Evolutionary conservation across 1,140 invertebrate genomes (phyloP).

Genomic region (Manduca sexta): DNA sequence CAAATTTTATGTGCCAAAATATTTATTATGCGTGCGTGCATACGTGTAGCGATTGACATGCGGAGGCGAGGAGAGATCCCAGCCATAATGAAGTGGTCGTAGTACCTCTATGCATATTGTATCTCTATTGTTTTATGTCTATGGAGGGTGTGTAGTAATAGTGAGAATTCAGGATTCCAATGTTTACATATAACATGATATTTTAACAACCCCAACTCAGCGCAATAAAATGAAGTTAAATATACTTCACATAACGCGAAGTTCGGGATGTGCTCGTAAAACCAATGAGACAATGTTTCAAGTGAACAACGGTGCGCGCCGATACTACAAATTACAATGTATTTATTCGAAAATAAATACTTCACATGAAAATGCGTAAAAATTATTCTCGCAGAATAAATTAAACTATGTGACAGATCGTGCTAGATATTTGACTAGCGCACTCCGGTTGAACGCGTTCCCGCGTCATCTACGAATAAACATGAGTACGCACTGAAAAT

Average conservation of each 20-base stretch:
- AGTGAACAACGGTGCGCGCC: too few species aligned
- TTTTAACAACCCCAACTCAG: too few species aligned
- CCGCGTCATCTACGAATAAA: constrained; percentile 61
- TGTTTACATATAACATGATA: too few species aligned
- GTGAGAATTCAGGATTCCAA: too few species aligned
- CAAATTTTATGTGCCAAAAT: neutral
- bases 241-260: too few species aligned
- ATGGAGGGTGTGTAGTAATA: too few species aligned
- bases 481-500: constrained; percentile 64
- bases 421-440: constrained; percentile 47
- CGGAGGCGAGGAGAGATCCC: constrained; percentile 2
- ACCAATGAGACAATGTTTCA: constrained; percentile 26
- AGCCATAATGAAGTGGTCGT: constrained; percentile 1
- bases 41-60: neutral
- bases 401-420: constrained; percentile 50
- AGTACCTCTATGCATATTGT: too few species aligned
- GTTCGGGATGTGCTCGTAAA: constrained; percentile 24
- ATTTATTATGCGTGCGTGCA: constrained; percentile 2
- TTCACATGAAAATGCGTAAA: constrained; percentile 45
- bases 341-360: too few species aligned
- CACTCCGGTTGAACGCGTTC: constrained; percentile 30
- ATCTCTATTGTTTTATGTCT: too few species aligned
- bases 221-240: too few species aligned
- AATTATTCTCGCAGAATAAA: too few species aligned
- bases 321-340: too few species aligned